Base-by-base conservation (phyloP, 2,113 vertebrate species). In the Seriola aureovittata region DNA sequence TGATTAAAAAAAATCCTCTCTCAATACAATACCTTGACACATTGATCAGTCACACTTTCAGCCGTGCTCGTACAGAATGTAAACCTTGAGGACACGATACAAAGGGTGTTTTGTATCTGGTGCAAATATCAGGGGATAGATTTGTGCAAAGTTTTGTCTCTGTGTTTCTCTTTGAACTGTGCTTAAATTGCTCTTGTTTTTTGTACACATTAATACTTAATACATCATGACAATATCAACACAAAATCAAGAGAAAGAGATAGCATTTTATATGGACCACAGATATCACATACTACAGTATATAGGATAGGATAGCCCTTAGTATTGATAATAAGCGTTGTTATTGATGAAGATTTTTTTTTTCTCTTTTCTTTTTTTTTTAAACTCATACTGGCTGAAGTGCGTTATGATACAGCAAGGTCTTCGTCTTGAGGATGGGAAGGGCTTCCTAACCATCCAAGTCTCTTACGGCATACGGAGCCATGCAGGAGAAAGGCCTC, bases 281-380 rank as follows among this genome's bases (percentile, higher is more conserved):
- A 94, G 91, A 95, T 93, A 93, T 92, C 92, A 95, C 93, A 94
- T 93, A 95, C 86, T 93, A 92, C 89, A 93, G 91, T 93, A 90
- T 91, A 92, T 94, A 93, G 89, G 88, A 92, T 95, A 93, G 93
- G 95, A 93, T 96, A 96, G 95, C 95, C 95, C 95, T 96, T 96
- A 94, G 93, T 96, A 93, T 94, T 93, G 90, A 93, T 89, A 95
- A 93, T 89, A 95, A 95, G 93, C 93, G 48, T 95, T 94, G 93
- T 95, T 94, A 93, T 90, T 94, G 90, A 92, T 90, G 90, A 90
- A 72, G 59, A 29, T 90, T 88, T 90, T 92, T 92, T 91, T 87
- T 58, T 60, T 25, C 84, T 59, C 80, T 82, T 84, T 80, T 52
- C 50, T 72, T 58, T 72, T 79, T 78, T 75, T 65, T 73, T 84